Evolutionary conservation across 2,113 vertebrate genomes (phyloP).

Genomic region (Gasterosteus nipponicus): DNA sequence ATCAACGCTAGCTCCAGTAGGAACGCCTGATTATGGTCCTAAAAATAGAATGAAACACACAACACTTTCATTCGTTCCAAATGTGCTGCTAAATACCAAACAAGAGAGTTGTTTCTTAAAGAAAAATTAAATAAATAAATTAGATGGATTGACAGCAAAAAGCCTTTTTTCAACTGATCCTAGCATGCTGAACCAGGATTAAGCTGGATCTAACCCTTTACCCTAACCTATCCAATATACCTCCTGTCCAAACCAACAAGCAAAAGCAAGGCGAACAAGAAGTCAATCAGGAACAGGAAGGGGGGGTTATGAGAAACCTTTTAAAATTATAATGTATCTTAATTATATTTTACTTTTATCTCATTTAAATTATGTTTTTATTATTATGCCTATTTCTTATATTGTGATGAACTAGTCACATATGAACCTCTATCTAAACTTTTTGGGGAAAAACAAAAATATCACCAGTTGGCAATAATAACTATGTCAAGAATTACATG

Average conservation of each 20-base stretch:
- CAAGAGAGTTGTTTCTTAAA: constrained; percentile 32
- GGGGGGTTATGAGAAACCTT: neutral
- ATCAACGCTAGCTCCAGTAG: neutral
- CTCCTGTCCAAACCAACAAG: neutral
- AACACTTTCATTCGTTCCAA: constrained; percentile 3
- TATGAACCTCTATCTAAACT: neutral
- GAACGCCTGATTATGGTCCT: constrained; percentile 2
- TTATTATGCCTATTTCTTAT: neutral
- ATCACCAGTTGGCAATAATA: neutral
- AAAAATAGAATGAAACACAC: constrained; percentile 3
- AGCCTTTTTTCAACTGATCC: neutral
- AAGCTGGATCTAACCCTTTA: neutral
- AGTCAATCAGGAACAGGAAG: neutral
- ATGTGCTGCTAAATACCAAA: constrained; percentile 6
- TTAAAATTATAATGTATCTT: neutral
- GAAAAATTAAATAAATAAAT: neutral
- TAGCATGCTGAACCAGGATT: neutral
- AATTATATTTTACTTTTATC: neutral
- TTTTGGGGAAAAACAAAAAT: neutral
- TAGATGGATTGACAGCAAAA: neutral
- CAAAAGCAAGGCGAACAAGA: neutral
- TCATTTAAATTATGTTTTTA: neutral
- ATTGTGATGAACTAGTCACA: neutral
- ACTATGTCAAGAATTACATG: neutral
- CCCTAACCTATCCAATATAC: too few relatives aligned